These are phyloP conservation scores for Drosophila lutescens DNA, from an alignment of 2,888 invertebrate genomes.

Conservation along the genomic window DNA sequence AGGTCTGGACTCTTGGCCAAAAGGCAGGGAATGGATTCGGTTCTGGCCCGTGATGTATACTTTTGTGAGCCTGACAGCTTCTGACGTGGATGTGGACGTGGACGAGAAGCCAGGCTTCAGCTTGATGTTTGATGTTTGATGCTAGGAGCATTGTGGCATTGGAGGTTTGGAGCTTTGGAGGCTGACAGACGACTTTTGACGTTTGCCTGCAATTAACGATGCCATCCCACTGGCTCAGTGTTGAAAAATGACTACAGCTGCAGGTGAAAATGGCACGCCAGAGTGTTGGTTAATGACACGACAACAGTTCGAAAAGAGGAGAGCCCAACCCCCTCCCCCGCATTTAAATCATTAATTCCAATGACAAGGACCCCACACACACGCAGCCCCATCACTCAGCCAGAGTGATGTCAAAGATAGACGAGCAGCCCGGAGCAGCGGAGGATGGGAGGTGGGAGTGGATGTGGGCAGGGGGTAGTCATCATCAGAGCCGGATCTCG, in stretches of 20 bases:
- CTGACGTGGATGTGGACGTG: conserved; percentile 54
- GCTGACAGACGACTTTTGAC: conserved; percentile 82
- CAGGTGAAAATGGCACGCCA: conserved; percentile 57
- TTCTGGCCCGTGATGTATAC: conserved; percentile 46
- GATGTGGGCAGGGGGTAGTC: conserved; percentile 3
- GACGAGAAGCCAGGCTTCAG: conserved; percentile 41
- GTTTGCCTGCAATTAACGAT: conserved; percentile 83
- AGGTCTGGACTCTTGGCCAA: conserved; percentile 38
- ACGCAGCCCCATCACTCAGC: conserved; percentile 46
- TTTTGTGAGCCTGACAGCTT: conserved; percentile 69
- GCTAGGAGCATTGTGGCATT: not conserved
- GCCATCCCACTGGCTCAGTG: conserved; percentile 63
- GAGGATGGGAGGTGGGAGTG: conserved; percentile 21
- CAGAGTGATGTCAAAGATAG: conserved; percentile 41
- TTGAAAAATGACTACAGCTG: conserved; percentile 73
- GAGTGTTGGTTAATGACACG: conserved; percentile 76
- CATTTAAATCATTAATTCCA: conserved; percentile 82
- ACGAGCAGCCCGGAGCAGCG: conserved; percentile 21
- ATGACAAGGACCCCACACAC: conserved; percentile 78
- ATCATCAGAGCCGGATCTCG: conserved; percentile 1
- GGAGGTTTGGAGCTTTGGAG: conserved; percentile 12
- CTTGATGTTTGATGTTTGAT: conserved; percentile 53
- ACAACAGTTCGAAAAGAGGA: conserved; percentile 49
- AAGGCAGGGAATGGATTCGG: conserved; percentile 3
- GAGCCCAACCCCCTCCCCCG: conserved; percentile 1